Percentiles rank a stretch among this genome's conserved stretches.
Conservation (phyloP, 2,113 vertebrate genomes). For the Bos indicus region DNA sequence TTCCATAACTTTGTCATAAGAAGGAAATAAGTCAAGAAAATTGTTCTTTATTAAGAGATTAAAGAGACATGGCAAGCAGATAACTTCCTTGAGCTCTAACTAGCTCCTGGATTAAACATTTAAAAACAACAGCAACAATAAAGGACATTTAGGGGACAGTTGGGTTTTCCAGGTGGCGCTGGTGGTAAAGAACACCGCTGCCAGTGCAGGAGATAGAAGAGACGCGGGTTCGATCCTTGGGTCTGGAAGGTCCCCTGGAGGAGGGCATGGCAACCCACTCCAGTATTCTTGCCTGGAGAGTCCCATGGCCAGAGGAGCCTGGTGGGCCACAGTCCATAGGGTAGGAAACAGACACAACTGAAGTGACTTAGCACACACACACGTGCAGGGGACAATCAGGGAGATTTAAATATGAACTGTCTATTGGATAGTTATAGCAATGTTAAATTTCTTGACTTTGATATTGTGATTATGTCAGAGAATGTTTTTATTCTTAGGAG, state of each 20-base stretch:
- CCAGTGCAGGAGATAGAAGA: background rate
- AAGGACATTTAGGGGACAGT: background rate
- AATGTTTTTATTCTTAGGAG: background rate
- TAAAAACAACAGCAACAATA: background rate
- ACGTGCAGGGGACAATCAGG: background rate
- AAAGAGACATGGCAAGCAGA: background rate
- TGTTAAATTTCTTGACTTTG: background rate
- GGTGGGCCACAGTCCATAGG: background rate
- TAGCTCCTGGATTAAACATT: background rate
- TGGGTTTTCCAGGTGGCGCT: background rate
- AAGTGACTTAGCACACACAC: background rate
- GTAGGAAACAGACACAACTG: background rate
- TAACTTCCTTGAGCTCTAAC: background rate
- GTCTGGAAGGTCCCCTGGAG: background rate
- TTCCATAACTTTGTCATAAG: background rate
- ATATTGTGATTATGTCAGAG: background rate
- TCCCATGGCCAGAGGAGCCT: background rate
- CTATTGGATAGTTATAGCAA: background rate
- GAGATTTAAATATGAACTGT: background rate
- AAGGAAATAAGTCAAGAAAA: background rate
- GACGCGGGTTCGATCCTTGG: background rate
- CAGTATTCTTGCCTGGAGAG: background rate
- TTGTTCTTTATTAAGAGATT: background rate
- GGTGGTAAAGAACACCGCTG: background rate
- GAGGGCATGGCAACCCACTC: background rate